Evolutionary conservation across 1,140 invertebrate species (phyloP).

Genomic region (Oncopeltus fasciatus): DNA sequence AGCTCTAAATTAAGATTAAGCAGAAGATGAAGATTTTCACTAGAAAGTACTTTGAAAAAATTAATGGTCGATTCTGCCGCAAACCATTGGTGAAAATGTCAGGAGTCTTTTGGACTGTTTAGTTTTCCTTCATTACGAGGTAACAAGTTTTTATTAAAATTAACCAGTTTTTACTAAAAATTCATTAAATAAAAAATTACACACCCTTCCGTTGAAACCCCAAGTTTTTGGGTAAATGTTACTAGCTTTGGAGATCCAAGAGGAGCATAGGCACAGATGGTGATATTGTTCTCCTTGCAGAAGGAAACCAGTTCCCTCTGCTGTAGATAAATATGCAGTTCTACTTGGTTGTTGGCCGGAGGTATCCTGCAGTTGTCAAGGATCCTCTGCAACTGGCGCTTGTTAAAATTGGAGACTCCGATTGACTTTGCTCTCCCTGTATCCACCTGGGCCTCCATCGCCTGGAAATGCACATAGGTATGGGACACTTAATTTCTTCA

Average conservation of each 20-base stretch:
- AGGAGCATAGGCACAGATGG: slow-evolving; percentile 69
- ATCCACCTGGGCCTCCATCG: slow-evolving; percentile 23
- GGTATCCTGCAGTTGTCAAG: slow-evolving; percentile 22
- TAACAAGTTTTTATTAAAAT: no score
- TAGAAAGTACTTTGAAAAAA: no score
- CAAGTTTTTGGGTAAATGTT: background rate
- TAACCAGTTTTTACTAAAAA: no score
- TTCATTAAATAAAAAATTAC: no score
- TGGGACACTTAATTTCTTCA: background rate
- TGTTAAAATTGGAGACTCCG: slow-evolving; percentile 31
- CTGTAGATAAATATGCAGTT: slow-evolving; percentile 70
- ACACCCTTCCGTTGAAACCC: background rate
- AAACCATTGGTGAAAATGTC: no score
- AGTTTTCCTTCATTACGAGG: no score
- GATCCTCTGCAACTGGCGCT: slow-evolving; percentile 25
- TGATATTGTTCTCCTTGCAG: slow-evolving; percentile 53
- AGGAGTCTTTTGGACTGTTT: no score
- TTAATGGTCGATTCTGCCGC: no score
- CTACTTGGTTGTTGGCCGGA: slow-evolving; percentile 44
- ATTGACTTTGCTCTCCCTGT: slow-evolving; percentile 26
- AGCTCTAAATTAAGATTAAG: no score
- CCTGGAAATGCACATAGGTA: background rate
- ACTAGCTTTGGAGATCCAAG: slow-evolving; percentile 45
- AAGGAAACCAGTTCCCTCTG: slow-evolving; percentile 61
- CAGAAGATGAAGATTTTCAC: no score